Evolutionary conservation across 2,888 invertebrate species (phyloP), one percentile per base, ranked within the genome.

Genomic region (Sinotaia quadrata): DNA sequence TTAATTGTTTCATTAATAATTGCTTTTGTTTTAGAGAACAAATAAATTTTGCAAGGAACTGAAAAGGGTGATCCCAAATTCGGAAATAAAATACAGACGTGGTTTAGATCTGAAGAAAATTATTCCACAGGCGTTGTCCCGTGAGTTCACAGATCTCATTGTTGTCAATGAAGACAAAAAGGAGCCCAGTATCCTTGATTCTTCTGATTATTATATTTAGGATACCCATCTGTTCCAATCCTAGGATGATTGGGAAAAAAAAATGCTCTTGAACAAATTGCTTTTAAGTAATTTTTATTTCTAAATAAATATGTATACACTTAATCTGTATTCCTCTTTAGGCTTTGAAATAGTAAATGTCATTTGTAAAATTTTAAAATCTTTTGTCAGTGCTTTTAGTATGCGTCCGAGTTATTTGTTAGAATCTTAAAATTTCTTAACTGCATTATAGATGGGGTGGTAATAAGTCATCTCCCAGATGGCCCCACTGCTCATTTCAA

Each of bases 401-500:
- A n/a, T n/a, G n/a, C n/a, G n/a, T n/a, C n/a, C n/a, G n/a, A n/a
- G n/a, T n/a, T n/a, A n/a, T n/a, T n/a, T n/a, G n/a, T n/a, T n/a
- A n/a, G n/a, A n/a, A n/a, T n/a, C n/a, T n/a, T n/a, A 49, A 54
- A 27, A 33, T 34, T 47, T 74, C 76, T 81, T 80, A 69, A 49
- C 41, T 52, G 4, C 29, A 31, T n/a, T 60, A 7, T 73, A 91
- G 95, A 97, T 89, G 98, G 96, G 2, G 90, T 99, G 86, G 90
- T 98, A 24, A 90, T 99, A 3, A 93, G 96, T 73, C 98, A 99
- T 89, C 90, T 99, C 72, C 99, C 99, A 0, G 92, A 95, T 77
- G 99, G 99, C 0, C 99, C 99, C 0, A 98, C 99, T 0, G 96
- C 97, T 21, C 95, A 96, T 88, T 99, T 98, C 87, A 94, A 95